Evolutionary conservation across 1,140 invertebrate species (phyloP), one percentile per base, ranked within the genome.

Genomic region (Pectinophora gossypiella): DNA sequence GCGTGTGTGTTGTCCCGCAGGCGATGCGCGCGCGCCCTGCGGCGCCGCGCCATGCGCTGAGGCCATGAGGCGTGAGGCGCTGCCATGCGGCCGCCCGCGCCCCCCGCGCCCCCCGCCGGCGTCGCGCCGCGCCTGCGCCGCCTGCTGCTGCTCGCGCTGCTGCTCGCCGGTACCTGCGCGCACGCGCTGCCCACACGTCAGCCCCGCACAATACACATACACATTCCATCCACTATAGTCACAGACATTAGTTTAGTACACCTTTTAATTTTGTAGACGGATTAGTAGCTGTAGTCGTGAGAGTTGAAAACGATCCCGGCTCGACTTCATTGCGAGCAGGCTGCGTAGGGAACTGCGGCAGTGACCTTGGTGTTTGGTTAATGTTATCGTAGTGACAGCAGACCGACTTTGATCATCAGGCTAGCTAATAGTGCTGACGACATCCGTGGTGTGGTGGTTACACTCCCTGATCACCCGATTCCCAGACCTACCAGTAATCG

Each of bases 81-180:
- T 45, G 23, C 18, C 44, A 15, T 21, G 51, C 44, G 51, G 43
- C 53, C 74, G 65, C 67, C 60, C 74, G 69, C 69, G 68, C 73
- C 63, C 62, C 70, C 71, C 63, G 62, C 70, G 66, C n/a, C 75
- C 68, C 59, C 68, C 59, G 64, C 38, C 69, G 71, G 68, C 69
- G 66, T 65, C 61, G 61, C 54, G 44, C 58, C 66, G 59, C 32
- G 49, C 72, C 78, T 76, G 64, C 76, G 68, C 78, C 32, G 49
- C 72, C 78, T 76, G 64, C 76, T 69, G 79, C 83, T 69, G 73
- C 81, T 54, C 70, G 72, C 62, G 78, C 84, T 80, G 74, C 73
- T 68, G 54, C 84, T 66, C 62, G 85, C 76, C 71, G 85, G 66
- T 88, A 64, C 27, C 7, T 9, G 9, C 27, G 2, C 27, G 9